Base-by-base conservation (phyloP, 2,797 vertebrate genomes). In the Eulemur albifrons region DNA sequence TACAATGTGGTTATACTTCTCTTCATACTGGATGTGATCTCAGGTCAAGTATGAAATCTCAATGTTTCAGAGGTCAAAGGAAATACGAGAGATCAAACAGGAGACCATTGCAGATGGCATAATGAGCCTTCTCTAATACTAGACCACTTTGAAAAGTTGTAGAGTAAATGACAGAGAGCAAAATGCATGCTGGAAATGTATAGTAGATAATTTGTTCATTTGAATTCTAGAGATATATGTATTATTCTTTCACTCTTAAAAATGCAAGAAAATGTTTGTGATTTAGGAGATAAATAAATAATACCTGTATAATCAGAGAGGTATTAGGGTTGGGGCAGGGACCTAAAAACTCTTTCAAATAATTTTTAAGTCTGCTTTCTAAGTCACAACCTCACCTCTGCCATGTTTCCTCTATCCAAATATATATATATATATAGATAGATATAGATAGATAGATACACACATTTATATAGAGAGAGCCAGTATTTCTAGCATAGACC, bases 41-140 rank as follows among this genome's bases (percentile, higher is more conserved):
- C 11, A 18, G 87, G 75, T 83, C 65, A 95, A 38, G 6, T 69
- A 40, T 54, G n/a, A 94, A 75, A 13, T 48, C 63, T 75, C 52
- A 80, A 23, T 50, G 50, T 70, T 81, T 27, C 48, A 57, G 30
- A 93, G 86, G 91, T 88, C 54, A 88, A 25, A 93, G 72, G 40
- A 82, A 88, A 72, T 43, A 2, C 12, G 67, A 48, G 23, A 61
- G 63, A 70, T 32, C 35, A 94, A 88, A 38, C 1, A 48, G n/a
- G 52, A 95, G 83, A 40, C 35, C 27, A 23, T 0, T 79, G 21
- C 1, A 57, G 57, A 59, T 8, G 15, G 12, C 12, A 4, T 18
- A 27, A 7, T 11, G 40, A 65, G 32, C 30, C 11, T 17, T 72
- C 35, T 65, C 23, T 25, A 20, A 69, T 1, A 15, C 5, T 2